These are phyloP conservation scores for Tolypeutes matacus DNA, from an alignment of 2,797 vertebrate species.

Conservation along the genomic window DNA sequence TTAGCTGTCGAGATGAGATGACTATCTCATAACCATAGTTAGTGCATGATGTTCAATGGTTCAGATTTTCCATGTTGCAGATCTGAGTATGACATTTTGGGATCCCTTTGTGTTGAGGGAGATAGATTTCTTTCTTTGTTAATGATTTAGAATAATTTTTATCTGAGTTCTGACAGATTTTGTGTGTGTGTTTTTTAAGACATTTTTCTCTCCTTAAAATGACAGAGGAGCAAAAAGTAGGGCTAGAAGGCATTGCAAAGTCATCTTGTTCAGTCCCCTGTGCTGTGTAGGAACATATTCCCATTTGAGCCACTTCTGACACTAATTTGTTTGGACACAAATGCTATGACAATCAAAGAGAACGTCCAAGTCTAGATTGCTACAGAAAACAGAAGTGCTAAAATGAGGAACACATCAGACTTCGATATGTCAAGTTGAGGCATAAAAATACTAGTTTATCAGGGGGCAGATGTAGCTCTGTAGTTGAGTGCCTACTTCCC, in stretches of 20 bases:
- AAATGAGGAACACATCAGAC: slow-evolving; percentile 17
- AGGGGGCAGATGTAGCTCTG: neutral
- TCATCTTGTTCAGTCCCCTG: neutral
- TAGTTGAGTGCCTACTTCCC: too few relatives aligned
- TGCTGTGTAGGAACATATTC: neutral
- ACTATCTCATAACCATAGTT: slow-evolving; percentile 80
- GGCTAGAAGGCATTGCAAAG: slow-evolving; percentile 22
- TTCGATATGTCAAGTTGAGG: slow-evolving; percentile 12
- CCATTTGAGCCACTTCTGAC: slow-evolving; percentile 40
- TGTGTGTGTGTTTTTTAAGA: slow-evolving; percentile 52
- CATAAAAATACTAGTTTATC: neutral
- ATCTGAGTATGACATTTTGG: slow-evolving; percentile 80
- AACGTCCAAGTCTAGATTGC: neutral
- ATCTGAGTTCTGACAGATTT: slow-evolving; percentile 59
- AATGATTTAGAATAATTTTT: slow-evolving; percentile 80
- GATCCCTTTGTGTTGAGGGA: slow-evolving; percentile 77
- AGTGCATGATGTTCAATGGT: slow-evolving; percentile 83
- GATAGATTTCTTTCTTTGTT: slow-evolving; percentile 78
- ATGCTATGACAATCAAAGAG: slow-evolving; percentile 69
- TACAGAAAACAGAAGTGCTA: slow-evolving; percentile 63
- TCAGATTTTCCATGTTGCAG: slow-evolving; percentile 79
- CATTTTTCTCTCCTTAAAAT: slow-evolving; percentile 65
- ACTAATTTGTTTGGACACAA: slow-evolving; percentile 69
- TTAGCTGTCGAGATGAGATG: slow-evolving; percentile 83
- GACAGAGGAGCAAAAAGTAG: neutral